Evolutionary conservation across 1,140 invertebrate genomes (phyloP).

Genomic region (Eciton burchellii): DNA sequence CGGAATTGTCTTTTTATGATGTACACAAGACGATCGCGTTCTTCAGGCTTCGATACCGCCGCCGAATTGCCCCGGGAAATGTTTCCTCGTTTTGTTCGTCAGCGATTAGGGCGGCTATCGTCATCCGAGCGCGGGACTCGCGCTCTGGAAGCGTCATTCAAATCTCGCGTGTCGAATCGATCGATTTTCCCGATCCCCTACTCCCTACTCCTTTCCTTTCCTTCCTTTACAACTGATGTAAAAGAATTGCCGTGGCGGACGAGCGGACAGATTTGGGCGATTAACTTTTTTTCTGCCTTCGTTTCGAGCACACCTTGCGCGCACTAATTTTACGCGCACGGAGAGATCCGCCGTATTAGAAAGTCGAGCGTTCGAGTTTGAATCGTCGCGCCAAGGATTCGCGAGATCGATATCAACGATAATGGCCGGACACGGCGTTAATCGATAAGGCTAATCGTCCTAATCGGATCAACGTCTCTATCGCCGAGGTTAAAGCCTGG

Average conservation of each 20-base stretch:
- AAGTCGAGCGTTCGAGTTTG: not conserved
- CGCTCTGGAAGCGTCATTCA: no score
- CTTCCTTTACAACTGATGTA: no score
- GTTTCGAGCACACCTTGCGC: not conserved
- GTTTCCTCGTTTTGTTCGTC: slow-evolving; percentile 28
- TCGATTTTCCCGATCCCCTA: no score
- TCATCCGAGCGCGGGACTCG: not conserved
- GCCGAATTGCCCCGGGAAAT: slow-evolving; percentile 28
- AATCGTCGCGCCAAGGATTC: not conserved
- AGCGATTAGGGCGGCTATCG: not conserved
- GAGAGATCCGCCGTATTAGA: slow-evolving; percentile 14
- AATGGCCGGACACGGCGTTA: not conserved
- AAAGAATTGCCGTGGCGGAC: no score
- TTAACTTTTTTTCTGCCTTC: slow-evolving; percentile 31
- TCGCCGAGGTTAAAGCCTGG: slow-evolving; percentile 15
- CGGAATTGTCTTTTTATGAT: slow-evolving; percentile 51
- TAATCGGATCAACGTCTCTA: slow-evolving; percentile 37
- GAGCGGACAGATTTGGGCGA: slow-evolving; percentile 10
- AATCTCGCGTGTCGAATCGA: no score
- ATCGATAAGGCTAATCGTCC: slow-evolving; percentile 26
- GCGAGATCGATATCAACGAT: not conserved
- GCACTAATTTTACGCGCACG: slow-evolving; percentile 14
- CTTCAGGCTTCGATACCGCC: slow-evolving; percentile 32
- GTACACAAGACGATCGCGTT: slow-evolving; percentile 9
- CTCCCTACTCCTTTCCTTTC: no score